Evolutionary conservation across 2,888 invertebrate species (phyloP), one percentile per base, ranked within the genome.

Genomic region (Agrochola lychnidis): DNA sequence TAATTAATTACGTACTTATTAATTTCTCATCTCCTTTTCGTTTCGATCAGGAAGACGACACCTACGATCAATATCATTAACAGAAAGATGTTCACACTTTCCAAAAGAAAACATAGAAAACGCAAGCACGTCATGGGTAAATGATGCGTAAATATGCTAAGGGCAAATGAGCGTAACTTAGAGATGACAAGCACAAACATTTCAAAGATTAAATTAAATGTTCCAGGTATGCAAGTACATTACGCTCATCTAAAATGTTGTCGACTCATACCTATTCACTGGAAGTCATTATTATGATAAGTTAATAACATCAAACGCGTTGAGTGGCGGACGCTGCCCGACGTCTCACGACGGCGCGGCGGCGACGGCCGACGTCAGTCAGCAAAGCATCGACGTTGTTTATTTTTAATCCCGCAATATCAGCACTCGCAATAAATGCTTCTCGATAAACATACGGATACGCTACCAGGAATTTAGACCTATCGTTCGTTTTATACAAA

Each of bases 341-440:
- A 76, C 85, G 79, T 69, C 48, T 68, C 36, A 30, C 87, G 76
- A 85, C 85, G 86, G 6, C 76, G 63, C n/a, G n/a, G 16, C 36
- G 42, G 7, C 76, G 63, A 25, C 63, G 36, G 16, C 83, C 87
- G 83, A 81, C 83, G 59, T 73, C 76, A 73, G 45, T 78, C 59
- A 78, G 57, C 77, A 64, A 53, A 36, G 69, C 69, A 77, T 74
- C 85, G 82, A 72, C 72, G 84, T 85, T 90, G 90, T 92, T 92
- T 93, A 92, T 93, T 92, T 92, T 90, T 88, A 90, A 86, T 84
- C 81, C 73, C 73, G 85, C 87, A 82, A 84, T 86, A 87, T 83
- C 81, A 86, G 83, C 83, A 79, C 81, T 81, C 76, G 76, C 85
- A 86, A 82, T 86, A 82, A 87, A 83, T 82, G 78, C 78, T 72